Evolutionary conservation across 2,797 vertebrate genomes (phyloP), one percentile per base, ranked within the genome.

Genomic region (Craterocephalus amniculus): DNA sequence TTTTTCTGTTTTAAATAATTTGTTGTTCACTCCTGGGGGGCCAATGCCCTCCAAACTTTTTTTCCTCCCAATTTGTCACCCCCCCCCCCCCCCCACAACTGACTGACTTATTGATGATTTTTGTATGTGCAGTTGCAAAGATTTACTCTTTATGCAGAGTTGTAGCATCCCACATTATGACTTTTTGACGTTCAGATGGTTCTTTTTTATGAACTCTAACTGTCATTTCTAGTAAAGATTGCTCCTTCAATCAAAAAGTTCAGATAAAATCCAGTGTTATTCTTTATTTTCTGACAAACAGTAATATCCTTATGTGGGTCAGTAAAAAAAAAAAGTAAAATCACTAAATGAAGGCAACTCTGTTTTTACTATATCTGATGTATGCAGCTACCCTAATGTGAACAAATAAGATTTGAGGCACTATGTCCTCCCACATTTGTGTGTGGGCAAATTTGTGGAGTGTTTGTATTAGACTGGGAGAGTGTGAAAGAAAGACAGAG

Each of bases 401-500:
- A 52, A 24, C 36, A 9, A 60, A 68, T 36, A 35, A 16, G 24
- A 55, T 51, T n/a, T 48, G 4, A 35, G 66, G 35, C 58, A 68
- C 34, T 40, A 58, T 56, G 11, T 6, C 29, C n/a, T 34, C 34
- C 43, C 18, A 36, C 45, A 36, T 45, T 45, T 45, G 40, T 45
- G 40, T 18, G 38, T 38, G 65, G 43, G 18, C 43, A 29, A 32
- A 34, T 67, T 14, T 52, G 49, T 62, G 32, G 22, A 75, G 67
- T 76, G 61, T 80, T 74, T 78, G 58, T 48, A 35, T 45, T 13
- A 62, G 45, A 68, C 48, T 40, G 60, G 57, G 24, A 70, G 38
- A 59, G 51, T 72, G 70, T 26, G 76, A 75, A 59, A 54, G 49
- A 59, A 51, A 55, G 58, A 69, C 59, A 51, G 56, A 54, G 58